These are phyloP conservation scores for Crypturellus undulatus DNA, from an alignment of 2,113 vertebrate genomes.

Conservation along the genomic window DNA sequence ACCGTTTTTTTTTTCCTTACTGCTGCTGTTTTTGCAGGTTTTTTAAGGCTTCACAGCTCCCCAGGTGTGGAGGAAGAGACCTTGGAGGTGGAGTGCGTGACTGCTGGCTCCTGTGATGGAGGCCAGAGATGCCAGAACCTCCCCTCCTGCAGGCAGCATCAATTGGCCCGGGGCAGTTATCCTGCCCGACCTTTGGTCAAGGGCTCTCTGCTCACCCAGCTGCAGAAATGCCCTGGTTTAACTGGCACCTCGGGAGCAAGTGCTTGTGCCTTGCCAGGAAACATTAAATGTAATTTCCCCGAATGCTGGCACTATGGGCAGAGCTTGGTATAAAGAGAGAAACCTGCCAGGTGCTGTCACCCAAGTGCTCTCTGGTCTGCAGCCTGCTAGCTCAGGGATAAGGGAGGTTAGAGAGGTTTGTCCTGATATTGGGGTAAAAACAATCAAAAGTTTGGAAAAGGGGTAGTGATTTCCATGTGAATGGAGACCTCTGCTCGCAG, in stretches of 20 bases:
- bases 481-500: too few species aligned
- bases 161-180: background rate
- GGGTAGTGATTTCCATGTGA: too few species aligned
- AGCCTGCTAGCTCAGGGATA: too few species aligned
- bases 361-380: too few species aligned
- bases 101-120: background rate
- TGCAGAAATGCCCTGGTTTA: too few species aligned
- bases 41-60: constrained; percentile 41
- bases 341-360: background rate
- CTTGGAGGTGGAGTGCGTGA: background rate
- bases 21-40: constrained; percentile 21
- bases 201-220: too few species aligned
- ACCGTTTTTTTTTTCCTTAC: background rate
- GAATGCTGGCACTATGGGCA: too few species aligned
- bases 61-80: constrained; percentile 13
- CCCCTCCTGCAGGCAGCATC: background rate
- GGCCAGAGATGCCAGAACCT: fast-evolving
- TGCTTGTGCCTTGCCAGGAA: background rate
- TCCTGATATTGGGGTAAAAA: background rate
- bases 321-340: too few species aligned
- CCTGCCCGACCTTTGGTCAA: background rate
- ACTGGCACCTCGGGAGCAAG: background rate
- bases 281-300: background rate
- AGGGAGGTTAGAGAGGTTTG: background rate
- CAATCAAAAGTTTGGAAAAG: too few species aligned